Conservation (phyloP, 2,113 vertebrate species). For the Pitta sordida region DNA sequence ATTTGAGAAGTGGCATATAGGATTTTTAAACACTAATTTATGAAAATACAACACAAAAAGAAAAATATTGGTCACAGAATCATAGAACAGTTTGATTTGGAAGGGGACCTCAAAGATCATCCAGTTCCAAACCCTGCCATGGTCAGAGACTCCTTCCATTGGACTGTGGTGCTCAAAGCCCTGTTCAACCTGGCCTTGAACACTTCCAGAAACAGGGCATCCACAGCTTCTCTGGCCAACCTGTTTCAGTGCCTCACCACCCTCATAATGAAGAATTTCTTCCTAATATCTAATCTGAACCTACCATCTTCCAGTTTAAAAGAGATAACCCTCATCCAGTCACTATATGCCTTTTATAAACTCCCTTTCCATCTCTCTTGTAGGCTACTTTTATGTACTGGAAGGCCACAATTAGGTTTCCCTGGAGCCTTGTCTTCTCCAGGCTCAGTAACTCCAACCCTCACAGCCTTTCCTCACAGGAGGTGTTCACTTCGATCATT, state of each 20-base stretch:
- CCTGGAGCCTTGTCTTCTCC: too few relatives aligned
- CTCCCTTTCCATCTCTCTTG: not conserved
- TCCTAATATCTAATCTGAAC: too few relatives aligned
- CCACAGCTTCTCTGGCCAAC: not conserved
- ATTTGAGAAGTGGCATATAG: not conserved
- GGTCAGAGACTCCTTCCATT: not conserved
- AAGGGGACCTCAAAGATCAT: not conserved
- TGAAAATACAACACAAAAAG: not conserved
- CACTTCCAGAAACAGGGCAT: accelerated
- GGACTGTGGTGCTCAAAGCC: not conserved
- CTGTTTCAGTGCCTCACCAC: not conserved
- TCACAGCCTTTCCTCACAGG: too few relatives aligned
- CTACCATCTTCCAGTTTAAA: not conserved
- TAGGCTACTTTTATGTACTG: not conserved
- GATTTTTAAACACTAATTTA: not conserved
- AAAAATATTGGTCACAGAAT: not conserved
- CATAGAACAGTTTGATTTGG: not conserved
- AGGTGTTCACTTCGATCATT: not conserved
- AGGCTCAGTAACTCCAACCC: too few relatives aligned
- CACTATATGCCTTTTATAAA: not conserved
- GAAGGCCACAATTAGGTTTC: too few relatives aligned
- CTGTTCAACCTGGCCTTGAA: not conserved
- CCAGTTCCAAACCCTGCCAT: not conserved
- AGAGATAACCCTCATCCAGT: not conserved
- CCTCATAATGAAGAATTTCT: too few relatives aligned